Evolutionary conservation across 2,888 invertebrate species (phyloP).

Genomic region (Parnassius smintheus): DNA sequence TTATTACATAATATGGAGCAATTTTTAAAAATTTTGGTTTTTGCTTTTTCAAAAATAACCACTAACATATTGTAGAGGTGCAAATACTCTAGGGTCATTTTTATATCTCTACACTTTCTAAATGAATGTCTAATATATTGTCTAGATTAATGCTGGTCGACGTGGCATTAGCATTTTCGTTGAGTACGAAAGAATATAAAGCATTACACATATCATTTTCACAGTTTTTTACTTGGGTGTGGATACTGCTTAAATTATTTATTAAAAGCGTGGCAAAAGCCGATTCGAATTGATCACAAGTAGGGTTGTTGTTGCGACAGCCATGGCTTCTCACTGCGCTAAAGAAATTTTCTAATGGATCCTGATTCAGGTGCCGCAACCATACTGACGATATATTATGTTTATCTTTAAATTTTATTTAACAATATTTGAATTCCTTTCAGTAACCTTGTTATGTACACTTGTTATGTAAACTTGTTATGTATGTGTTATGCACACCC

Average conservation of each 20-base stretch:
- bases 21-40: not conserved
- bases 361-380: slow-evolving; percentile 34
- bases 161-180: not conserved
- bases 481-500: too few species aligned
- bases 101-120: too few species aligned
- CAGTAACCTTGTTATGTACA: too few species aligned
- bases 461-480: too few species aligned
- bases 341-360: slow-evolving; percentile 37
- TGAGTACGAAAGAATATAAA: not conserved
- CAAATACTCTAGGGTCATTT: too few species aligned
- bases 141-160: not conserved
- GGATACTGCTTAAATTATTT: slow-evolving; percentile 5
- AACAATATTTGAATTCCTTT: not conserved
- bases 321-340: slow-evolving; percentile 31
- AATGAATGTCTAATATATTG: not conserved
- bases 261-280: slow-evolving; percentile 1
- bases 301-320: slow-evolving; percentile 17
- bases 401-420: not conserved
- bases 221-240: slow-evolving; percentile 2
- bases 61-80: too few species aligned
- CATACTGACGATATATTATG: slow-evolving; percentile 27
- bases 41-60: not conserved
- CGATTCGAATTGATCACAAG: slow-evolving; percentile 7
- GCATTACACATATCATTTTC: not conserved
- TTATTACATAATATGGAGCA: not conserved